phyloP scores from a whole-genome alignment of 2,797 vertebrate species.

The Premnoplex brunnescens region DNA sequence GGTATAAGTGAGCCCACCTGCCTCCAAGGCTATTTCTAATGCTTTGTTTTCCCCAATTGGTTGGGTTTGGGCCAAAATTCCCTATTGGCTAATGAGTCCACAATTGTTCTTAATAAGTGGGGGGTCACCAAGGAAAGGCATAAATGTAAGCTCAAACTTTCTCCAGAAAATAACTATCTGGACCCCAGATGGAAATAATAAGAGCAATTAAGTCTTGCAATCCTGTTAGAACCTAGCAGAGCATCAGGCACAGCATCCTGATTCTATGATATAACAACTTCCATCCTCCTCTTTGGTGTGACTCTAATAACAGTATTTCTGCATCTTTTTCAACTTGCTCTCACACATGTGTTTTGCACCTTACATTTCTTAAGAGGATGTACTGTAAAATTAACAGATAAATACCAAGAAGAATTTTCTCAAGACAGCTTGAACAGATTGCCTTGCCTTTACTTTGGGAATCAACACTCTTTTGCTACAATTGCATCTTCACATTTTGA shows the following conservation, averaged over 20 bases:
- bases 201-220: fast-evolving
- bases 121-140: fast-evolving
- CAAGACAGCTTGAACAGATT: neutral
- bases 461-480: neutral
- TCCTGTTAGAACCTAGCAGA: fast-evolving
- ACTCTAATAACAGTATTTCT: neutral
- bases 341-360: neutral
- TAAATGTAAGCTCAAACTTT: neutral
- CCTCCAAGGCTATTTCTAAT: neutral
- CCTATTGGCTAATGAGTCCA: fast-evolving
- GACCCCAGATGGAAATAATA: neutral
- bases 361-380: neutral
- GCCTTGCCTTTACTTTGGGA: neutral
- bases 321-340: neutral
- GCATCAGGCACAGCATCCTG: fast-evolving
- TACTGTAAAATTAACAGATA: neutral
- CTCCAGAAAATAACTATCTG: fast-evolving
- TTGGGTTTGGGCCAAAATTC: neutral
- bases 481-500: neutral
- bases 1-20: fast-evolving
- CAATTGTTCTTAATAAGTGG: neutral
- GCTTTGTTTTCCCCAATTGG: neutral
- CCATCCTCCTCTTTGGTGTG: neutral
- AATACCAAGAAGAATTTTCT: neutral
- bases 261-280: fast-evolving